Percentiles rank a stretch among this genome's conserved stretches.
These are phyloP conservation scores for Barnardius zonarius DNA, from an alignment of 2,113 vertebrate species.

Conservation along the genomic window DNA sequence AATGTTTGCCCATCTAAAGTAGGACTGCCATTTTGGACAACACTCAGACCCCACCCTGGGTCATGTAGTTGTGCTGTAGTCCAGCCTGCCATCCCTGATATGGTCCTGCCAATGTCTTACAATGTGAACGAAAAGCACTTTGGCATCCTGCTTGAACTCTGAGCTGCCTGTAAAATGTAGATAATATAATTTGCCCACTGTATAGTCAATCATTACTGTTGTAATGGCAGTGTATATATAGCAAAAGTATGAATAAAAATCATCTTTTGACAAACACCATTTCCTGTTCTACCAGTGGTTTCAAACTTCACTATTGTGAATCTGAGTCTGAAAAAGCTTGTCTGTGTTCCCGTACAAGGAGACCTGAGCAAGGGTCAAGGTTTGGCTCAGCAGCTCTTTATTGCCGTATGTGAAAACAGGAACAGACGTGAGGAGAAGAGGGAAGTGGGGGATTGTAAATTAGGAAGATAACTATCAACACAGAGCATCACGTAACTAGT, in stretches of 20 bases:
- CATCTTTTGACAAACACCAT: not conserved
- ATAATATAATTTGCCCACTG: not conserved
- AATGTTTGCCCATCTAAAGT: not conserved
- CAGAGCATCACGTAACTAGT: not conserved
- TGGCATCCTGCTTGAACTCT: not conserved
- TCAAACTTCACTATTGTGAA: not conserved
- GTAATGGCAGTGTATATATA: not conserved
- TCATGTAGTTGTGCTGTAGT: not conserved
- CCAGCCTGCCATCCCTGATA: not conserved
- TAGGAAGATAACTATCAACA: not conserved
- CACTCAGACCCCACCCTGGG: not conserved
- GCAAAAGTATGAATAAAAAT: not conserved
- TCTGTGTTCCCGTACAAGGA: constrained; percentile 6
- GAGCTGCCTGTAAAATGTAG: not conserved
- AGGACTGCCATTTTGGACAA: not conserved
- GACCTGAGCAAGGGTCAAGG: not conserved
- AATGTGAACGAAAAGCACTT: not conserved
- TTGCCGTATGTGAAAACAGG: not conserved
- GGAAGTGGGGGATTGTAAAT: not conserved
- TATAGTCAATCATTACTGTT: not conserved
- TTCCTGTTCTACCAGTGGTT: not conserved
- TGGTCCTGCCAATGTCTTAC: not conserved
- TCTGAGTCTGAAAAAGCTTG: not conserved
- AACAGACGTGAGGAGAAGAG: not conserved
- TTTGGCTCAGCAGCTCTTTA: not conserved